These are phyloP conservation scores for Brachynemurus nebulosus DNA, from an alignment of 2,888 invertebrate species.

Conservation along the genomic window DNA sequence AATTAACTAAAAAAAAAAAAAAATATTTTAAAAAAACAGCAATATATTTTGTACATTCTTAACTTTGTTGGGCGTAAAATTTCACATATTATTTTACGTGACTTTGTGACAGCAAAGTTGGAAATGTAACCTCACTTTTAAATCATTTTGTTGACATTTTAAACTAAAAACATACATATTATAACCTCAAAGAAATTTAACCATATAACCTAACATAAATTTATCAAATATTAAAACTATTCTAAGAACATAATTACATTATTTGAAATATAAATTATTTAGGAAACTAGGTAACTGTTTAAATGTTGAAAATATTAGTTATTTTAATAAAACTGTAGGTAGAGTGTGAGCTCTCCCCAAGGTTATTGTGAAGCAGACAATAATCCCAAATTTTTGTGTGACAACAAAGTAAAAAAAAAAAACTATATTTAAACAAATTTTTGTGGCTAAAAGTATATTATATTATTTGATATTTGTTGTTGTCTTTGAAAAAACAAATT, in stretches of 20 bases:
- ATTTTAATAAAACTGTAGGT: slow-evolving; percentile 12
- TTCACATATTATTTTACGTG: background rate
- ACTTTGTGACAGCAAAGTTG: slow-evolving; percentile 4
- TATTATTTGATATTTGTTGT: background rate
- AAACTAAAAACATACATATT: too few relatives aligned
- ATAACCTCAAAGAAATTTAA: too few relatives aligned
- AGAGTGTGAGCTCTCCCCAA: slow-evolving; percentile 25
- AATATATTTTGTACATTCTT: too few relatives aligned
- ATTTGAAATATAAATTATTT: too few relatives aligned
- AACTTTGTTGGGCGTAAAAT: slow-evolving; percentile 6
- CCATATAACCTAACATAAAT: too few relatives aligned
- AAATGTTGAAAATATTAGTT: too few relatives aligned
- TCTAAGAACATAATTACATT: too few relatives aligned
- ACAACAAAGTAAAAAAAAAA: background rate
- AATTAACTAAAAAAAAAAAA: background rate
- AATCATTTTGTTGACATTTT: too few relatives aligned
- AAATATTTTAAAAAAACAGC: too few relatives aligned
- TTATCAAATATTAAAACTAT: too few relatives aligned
- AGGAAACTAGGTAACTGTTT: too few relatives aligned
- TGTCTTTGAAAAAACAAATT: background rate
- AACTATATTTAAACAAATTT: slow-evolving; percentile 1
- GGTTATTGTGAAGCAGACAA: slow-evolving; percentile 36
- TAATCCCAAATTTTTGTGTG: slow-evolving; percentile 28
- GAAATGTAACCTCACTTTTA: too few relatives aligned
- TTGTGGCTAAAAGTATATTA: background rate